Conservation (phyloP, 2,113 vertebrate genomes). For the Anser cygnoides region DNA sequence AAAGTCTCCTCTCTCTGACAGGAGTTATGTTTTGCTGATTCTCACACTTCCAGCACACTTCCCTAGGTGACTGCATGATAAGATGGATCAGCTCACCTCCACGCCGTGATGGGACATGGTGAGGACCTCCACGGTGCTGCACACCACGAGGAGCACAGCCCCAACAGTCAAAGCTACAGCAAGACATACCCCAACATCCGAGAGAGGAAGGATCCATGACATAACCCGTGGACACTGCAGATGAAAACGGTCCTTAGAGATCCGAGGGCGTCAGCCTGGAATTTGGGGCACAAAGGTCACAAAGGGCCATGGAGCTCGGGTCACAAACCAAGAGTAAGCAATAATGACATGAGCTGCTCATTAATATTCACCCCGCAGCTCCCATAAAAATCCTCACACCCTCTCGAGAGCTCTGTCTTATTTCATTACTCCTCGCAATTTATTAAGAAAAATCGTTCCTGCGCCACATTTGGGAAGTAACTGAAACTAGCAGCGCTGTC, state of each 20-base stretch:
- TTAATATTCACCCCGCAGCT: not conserved
- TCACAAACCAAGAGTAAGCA: not conserved
- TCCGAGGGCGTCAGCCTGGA: not conserved
- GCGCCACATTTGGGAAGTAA: not conserved
- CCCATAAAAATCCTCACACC: not conserved
- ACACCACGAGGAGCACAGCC: not conserved
- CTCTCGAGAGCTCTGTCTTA: not conserved
- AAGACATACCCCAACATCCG: not conserved
- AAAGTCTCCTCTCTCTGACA: not conserved
- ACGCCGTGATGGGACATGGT: too few relatives aligned
- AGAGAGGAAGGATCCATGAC: not conserved
- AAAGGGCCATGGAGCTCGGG: not conserved
- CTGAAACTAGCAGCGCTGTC: not conserved
- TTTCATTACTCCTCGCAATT: not conserved
- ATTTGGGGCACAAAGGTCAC: not conserved
- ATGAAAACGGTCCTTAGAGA: not conserved
- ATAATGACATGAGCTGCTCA: not conserved
- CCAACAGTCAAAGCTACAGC: too few relatives aligned
- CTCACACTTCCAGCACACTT: fast-evolving
- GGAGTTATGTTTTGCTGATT: fast-evolving
- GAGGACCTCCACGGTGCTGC: too few relatives aligned
- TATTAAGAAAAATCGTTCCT: constrained; percentile 12
- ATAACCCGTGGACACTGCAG: not conserved
- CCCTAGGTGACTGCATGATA: too few relatives aligned
- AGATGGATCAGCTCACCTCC: not conserved